Evolutionary conservation across 2,888 invertebrate genomes (phyloP).

Genomic region (Oxytorus armatus): DNA sequence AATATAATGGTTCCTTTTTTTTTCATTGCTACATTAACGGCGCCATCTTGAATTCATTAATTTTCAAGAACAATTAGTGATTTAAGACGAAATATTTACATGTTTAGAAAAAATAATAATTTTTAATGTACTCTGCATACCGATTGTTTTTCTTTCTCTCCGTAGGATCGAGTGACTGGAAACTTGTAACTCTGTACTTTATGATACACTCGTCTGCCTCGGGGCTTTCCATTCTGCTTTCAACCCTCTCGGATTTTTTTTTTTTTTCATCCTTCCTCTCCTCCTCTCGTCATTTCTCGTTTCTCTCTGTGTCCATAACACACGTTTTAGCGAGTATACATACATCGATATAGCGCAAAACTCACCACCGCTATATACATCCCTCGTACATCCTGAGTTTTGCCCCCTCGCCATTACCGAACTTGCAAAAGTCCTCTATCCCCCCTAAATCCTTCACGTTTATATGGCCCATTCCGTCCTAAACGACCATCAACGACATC

Average conservation of each 20-base stretch:
- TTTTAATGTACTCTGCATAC: no score
- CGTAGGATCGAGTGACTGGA: no score
- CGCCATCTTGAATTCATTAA: no score
- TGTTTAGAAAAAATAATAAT: background rate
- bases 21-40: no score
- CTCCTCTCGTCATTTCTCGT: no score
- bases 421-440: constrained; percentile 37
- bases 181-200: background rate
- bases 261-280: no score
- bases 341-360: constrained; percentile 29
- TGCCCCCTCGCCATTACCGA: constrained; percentile 43
- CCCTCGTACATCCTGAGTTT: constrained; percentile 37
- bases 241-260: no score
- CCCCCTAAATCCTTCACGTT: background rate
- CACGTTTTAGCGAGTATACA: constrained; percentile 21
- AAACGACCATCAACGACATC: no score
- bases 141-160: no score
- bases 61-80: no score
- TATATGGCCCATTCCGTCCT: background rate
- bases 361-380: constrained; percentile 30
- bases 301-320: no score
- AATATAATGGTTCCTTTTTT: no score
- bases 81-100: background rate
- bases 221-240: background rate
- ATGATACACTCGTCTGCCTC: background rate